Percentiles rank a stretch among this genome's conserved stretches.
Evolutionary conservation across 2,888 invertebrate genomes (phyloP).

Genomic region (Formica aserva): DNA sequence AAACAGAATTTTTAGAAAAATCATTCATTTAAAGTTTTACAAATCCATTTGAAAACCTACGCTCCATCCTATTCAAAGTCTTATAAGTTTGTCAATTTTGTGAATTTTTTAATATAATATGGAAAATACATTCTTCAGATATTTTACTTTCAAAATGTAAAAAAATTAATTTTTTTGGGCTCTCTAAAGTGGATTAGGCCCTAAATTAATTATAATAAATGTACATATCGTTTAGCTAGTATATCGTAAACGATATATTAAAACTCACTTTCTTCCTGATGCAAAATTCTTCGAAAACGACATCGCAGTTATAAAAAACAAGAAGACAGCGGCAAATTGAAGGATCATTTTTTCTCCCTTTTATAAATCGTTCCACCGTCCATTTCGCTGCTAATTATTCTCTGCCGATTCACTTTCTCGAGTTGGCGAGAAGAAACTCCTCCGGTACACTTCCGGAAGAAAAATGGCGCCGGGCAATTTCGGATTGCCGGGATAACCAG

Average conservation of each 20-base stretch:
- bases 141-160: too few relatives aligned
- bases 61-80: too few relatives aligned
- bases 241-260: not conserved
- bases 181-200: too few relatives aligned
- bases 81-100: too few relatives aligned
- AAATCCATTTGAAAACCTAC: too few relatives aligned
- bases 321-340: not conserved
- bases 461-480: constrained; percentile 6
- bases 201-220: not conserved
- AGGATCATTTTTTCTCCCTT: not conserved
- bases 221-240: not conserved
- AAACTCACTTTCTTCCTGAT: not conserved
- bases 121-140: too few relatives aligned
- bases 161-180: too few relatives aligned
- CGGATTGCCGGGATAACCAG: constrained; percentile 15
- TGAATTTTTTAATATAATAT: too few relatives aligned
- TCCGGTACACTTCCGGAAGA: not conserved
- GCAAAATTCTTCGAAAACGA: not conserved
- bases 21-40: too few relatives aligned
- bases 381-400: not conserved
- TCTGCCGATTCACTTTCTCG: constrained; percentile 28
- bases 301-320: not conserved
- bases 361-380: not conserved
- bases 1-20: too few relatives aligned
- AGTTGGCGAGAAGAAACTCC: constrained; percentile 24